Evolutionary conservation across 2,888 invertebrate species (phyloP).

Genomic region (Caenorhabditis virilis): DNA sequence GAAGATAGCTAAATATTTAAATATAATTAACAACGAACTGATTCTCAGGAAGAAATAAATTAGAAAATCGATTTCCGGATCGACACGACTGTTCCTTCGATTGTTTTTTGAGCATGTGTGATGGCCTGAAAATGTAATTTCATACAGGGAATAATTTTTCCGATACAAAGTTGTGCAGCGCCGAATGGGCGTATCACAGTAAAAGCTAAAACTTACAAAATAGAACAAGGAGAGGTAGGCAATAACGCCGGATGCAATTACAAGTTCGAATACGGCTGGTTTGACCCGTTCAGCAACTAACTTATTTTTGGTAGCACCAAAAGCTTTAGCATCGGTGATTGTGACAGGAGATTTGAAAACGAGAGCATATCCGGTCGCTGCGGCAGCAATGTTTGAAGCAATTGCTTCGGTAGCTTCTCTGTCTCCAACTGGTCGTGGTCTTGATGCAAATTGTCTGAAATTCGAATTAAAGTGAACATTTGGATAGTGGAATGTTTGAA

Average conservation of each 20-base stretch:
- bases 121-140: slow-evolving; percentile 14
- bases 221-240: slow-evolving; percentile 81
- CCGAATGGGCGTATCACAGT: background rate
- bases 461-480: background rate
- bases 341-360: slow-evolving; percentile 34
- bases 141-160: background rate
- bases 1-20: background rate
- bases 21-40: background rate
- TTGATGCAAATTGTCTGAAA: slow-evolving; percentile 42
- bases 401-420: slow-evolving; percentile 37
- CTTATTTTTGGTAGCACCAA: slow-evolving; percentile 32
- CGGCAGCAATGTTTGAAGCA: slow-evolving; percentile 42
- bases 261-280: slow-evolving; percentile 94
- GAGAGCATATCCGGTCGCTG: slow-evolving; percentile 28
- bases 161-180: too few species aligned
- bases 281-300: slow-evolving; percentile 72
- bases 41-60: background rate
- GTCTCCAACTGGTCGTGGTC: slow-evolving; percentile 47
- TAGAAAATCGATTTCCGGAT: slow-evolving; percentile 20
- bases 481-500: background rate
- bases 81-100: slow-evolving; percentile 31
- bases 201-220: slow-evolving; percentile 14
- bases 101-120: slow-evolving; percentile 33
- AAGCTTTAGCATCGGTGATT: slow-evolving; percentile 37
- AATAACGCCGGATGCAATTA: slow-evolving; percentile 84